Evolutionary conservation across 2,113 vertebrate genomes (phyloP), one percentile per base, ranked within the genome.

Genomic region (Oncorhynchus kisutch): DNA sequence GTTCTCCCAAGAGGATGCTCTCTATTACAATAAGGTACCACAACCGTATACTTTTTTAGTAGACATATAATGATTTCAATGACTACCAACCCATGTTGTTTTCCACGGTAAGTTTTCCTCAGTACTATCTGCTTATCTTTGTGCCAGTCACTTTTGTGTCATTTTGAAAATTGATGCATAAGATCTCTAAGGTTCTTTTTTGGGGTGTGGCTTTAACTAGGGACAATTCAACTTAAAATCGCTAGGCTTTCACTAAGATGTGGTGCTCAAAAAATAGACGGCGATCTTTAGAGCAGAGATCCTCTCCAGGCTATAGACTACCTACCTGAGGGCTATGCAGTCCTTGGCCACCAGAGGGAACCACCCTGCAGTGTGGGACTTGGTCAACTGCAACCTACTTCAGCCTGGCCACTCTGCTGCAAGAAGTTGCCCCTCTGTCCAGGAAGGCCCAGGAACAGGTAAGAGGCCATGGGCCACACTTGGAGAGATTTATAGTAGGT

Each of bases 391-490:
- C 97, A 0, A 99, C 97, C 0, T 99, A 98, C 39, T 99, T 99
- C 81, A 99, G 96, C 0, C 92, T 98, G 93, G 97, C 97, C 9
- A 98, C 97, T 12, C 91, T 98, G 0, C 95, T 96, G 82, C 98
- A 99, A 85, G 98, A 99, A 78, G 98, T 96, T 13, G 97, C 98
- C n/a, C 97, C 97, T 0, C 82, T 99, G 14, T 99, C 97, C 71
- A 93, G 97, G 57, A 99, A 97, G 85, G 97, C 97, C 34, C 97
- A 98, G 89, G 97, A 99, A 68, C 97, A 99, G 96, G 97, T 99
- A 73, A 45, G 34, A 34, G 34, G 34, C 34, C 34, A 34, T 34
- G 34, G 34, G 34, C 34, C 34, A 34, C 70, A 29, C n/a, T 22
- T 24, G 20, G 9, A 73, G 16, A 25, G 11, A 18, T 3, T 20